Conservation (phyloP, 2,113 vertebrate genomes). For the Nesospiza acunhae region DNA sequence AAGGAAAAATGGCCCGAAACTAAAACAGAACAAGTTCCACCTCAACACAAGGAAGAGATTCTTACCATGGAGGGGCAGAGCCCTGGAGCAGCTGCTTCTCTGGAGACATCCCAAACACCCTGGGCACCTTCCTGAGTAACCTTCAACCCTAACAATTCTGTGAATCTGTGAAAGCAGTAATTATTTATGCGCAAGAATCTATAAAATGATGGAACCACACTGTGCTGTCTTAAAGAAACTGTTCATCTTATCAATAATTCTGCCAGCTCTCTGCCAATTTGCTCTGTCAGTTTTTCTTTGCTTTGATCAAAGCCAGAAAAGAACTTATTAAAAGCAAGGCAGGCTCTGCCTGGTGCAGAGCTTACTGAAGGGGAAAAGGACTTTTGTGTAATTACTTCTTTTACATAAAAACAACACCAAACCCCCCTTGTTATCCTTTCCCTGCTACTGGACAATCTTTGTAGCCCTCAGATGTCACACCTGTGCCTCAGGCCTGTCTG, state of each 20-base stretch:
- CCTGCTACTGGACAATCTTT: too few relatives aligned
- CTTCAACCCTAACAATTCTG: neutral
- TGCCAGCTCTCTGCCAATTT: neutral
- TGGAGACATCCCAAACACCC: neutral
- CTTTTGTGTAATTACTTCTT: neutral
- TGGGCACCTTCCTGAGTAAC: neutral
- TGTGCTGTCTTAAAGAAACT: neutral
- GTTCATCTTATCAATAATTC: neutral
- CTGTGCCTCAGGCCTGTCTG: neutral
- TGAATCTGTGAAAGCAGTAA: neutral
- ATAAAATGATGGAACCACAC: neutral
- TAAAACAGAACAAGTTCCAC: neutral
- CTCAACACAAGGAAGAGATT: fast-evolving
- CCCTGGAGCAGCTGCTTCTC: neutral
- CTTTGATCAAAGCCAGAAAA: neutral
- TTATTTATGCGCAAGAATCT: neutral
- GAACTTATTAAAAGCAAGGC: neutral
- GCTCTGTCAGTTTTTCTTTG: neutral
- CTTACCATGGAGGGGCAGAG: neutral
- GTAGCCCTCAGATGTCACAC: fast-evolving
- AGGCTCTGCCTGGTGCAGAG: neutral
- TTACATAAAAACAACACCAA: neutral
- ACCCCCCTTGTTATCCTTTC: neutral
- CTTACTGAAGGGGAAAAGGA: neutral
- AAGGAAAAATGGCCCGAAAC: neutral